Percentiles rank a stretch among this genome's conserved stretches.
Conservation (phyloP, 2,888 invertebrate genomes). For the Drosophila longiperda region DNA sequence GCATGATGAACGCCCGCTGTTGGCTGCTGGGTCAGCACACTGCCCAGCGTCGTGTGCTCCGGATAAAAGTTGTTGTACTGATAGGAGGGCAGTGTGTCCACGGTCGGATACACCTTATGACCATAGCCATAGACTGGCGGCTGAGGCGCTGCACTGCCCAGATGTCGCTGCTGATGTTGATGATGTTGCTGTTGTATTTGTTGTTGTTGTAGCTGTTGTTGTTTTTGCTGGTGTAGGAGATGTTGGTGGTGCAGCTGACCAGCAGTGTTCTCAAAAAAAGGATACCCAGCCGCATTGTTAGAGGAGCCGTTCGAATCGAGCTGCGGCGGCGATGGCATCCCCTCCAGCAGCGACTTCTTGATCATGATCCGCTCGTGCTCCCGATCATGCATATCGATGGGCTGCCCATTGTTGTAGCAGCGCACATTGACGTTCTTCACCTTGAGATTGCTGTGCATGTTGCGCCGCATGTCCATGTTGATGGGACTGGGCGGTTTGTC, state of each 20-base stretch:
- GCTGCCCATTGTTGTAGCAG: constrained; percentile 84
- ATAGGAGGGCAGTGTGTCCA: constrained; percentile 83
- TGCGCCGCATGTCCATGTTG: constrained; percentile 84
- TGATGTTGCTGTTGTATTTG: constrained; percentile 24
- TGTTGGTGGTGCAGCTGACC: constrained; percentile 72
- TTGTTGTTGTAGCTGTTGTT: constrained; percentile 18
- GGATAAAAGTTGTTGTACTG: constrained; percentile 85
- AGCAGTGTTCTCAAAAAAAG: constrained; percentile 84
- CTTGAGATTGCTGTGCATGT: constrained; percentile 84
- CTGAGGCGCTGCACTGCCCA: constrained; percentile 23
- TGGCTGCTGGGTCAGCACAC: constrained; percentile 81
- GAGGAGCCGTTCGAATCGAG: constrained; percentile 65
- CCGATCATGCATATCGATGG: constrained; percentile 83
- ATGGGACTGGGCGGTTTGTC: constrained; percentile 85
- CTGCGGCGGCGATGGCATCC: constrained; percentile 84
- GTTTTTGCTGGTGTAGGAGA: constrained; percentile 20
- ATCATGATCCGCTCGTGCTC: constrained; percentile 84
- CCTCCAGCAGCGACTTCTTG: constrained; percentile 84
- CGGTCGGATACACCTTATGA: constrained; percentile 83
- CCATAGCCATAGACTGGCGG: constrained; percentile 64
- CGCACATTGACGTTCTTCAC: constrained; percentile 84
- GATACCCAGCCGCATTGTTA: constrained; percentile 66
- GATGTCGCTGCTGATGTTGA: constrained; percentile 32
- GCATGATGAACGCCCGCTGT: constrained; percentile 77
- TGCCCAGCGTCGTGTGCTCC: constrained; percentile 73